Conservation (phyloP, 2,113 vertebrate genomes). For the Microtus ochrogaster region DNA sequence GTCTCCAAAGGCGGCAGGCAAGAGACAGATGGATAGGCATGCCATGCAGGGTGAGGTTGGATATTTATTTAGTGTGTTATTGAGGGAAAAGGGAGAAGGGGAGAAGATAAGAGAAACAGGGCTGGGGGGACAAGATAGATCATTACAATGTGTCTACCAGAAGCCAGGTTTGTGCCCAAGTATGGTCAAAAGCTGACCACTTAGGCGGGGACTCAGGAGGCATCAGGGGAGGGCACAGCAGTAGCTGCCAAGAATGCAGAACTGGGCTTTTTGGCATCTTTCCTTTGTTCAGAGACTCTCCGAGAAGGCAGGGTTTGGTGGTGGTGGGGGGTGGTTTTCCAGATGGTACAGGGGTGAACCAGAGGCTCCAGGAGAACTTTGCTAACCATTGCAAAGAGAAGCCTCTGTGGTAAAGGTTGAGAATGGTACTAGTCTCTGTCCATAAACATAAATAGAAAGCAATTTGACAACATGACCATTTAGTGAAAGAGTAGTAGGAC, state of each 20-base stretch:
- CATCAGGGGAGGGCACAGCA: too few relatives aligned
- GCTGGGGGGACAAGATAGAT: too few relatives aligned
- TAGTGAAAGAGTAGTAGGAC: neutral
- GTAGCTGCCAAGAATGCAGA: neutral
- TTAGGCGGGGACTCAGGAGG: too few relatives aligned
- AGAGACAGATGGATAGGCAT: too few relatives aligned
- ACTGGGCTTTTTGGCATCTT: neutral
- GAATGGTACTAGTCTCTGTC: neutral
- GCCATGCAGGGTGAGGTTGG: too few relatives aligned
- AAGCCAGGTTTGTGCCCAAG: neutral
- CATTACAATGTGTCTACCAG: neutral
- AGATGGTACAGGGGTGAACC: neutral
- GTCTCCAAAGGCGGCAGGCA: too few relatives aligned
- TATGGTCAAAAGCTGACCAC: neutral
- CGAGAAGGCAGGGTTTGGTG: neutral
- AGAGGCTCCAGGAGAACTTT: neutral
- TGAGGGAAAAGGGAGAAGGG: too few relatives aligned
- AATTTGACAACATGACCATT: neutral
- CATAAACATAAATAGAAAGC: neutral
- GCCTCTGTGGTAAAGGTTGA: neutral
- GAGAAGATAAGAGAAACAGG: too few relatives aligned
- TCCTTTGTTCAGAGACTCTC: neutral
- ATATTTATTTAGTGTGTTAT: too few relatives aligned
- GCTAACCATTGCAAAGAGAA: neutral
- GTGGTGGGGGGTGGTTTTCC: neutral